phyloP scores from a whole-genome alignment of 2,888 invertebrate species.

The Melanostoma scalare region DNA sequence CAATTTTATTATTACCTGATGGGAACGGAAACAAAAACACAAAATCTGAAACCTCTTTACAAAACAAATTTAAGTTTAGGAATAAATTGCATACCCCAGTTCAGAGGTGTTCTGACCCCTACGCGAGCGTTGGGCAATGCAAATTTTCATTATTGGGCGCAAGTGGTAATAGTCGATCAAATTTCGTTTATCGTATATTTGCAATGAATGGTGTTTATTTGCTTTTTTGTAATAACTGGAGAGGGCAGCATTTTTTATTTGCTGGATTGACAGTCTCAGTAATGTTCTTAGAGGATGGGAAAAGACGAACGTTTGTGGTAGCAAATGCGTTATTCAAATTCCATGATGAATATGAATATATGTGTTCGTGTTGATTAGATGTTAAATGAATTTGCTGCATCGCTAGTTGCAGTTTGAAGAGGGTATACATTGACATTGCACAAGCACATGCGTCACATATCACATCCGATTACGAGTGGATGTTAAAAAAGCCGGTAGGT shows the following conservation, averaged over 20 bases:
- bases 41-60: constrained; percentile 43
- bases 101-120: constrained; percentile 37
- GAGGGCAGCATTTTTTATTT: constrained; percentile 8
- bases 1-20: constrained; percentile 36
- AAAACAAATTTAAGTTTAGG: constrained; percentile 58
- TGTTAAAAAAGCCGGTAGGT: too few species aligned
- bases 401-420: too few species aligned
- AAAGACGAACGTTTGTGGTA: too few species aligned
- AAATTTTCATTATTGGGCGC: constrained; percentile 49
- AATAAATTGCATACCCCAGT: constrained; percentile 65
- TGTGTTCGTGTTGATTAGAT: too few species aligned
- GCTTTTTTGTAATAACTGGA: constrained; percentile 29
- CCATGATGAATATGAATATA: too few species aligned
- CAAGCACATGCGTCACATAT: too few species aligned
- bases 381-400: too few species aligned
- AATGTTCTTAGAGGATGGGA: too few species aligned
- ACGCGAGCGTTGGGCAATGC: constrained; percentile 27
- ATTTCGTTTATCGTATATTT: constrained; percentile 38
- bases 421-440: too few species aligned
- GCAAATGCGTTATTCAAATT: too few species aligned
- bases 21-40: constrained; percentile 26
- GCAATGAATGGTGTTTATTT: neutral
- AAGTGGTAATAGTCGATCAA: constrained; percentile 30
- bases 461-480: too few species aligned
- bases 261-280: neutral